A percentile compares a stretch with the other conserved stretches of the same genome.
phyloP scores from a whole-genome alignment of 2,888 invertebrate genomes.

The Zaprionus bogoriensis region DNA sequence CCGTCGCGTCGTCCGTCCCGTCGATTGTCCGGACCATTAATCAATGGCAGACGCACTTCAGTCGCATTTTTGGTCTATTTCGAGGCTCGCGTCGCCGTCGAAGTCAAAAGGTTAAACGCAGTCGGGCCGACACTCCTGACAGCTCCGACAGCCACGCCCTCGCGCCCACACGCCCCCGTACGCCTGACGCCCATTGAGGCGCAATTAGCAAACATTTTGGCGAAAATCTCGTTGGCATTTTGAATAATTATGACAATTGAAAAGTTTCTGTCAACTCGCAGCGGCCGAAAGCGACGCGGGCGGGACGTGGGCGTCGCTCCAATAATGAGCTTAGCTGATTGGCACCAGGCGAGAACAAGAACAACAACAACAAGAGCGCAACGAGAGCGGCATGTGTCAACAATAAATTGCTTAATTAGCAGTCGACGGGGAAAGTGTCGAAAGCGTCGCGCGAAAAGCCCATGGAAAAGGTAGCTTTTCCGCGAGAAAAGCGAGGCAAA shows the following conservation, averaged over 20 bases:
- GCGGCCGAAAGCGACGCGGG: not conserved
- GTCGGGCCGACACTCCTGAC: conserved; percentile 15
- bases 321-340: conserved; percentile 57
- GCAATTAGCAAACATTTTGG: conserved; percentile 51
- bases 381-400: conserved; percentile 27
- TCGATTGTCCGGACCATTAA: conserved; percentile 71
- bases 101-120: conserved; percentile 46
- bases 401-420: conserved; percentile 68
- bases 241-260: conserved; percentile 76
- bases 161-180: not conserved
- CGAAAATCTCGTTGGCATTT: conserved; percentile 57
- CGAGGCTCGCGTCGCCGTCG: conserved; percentile 1
- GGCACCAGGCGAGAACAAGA: conserved; percentile 22
- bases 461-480: conserved; percentile 3
- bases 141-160: not conserved
- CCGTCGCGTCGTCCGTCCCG: conserved; percentile 1
- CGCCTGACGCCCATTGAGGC: conserved; percentile 14
- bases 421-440: conserved; percentile 11
- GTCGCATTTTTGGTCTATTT: conserved; percentile 35
- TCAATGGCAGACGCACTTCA: conserved; percentile 69
- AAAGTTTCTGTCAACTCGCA: conserved; percentile 61
- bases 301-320: not conserved
- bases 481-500: too few relatives aligned
- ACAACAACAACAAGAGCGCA: conserved; percentile 1
- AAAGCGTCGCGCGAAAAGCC: not conserved